These are phyloP conservation scores for Scomber scombrus DNA, from an alignment of 2,113 vertebrate species.

Conservation along the genomic window DNA sequence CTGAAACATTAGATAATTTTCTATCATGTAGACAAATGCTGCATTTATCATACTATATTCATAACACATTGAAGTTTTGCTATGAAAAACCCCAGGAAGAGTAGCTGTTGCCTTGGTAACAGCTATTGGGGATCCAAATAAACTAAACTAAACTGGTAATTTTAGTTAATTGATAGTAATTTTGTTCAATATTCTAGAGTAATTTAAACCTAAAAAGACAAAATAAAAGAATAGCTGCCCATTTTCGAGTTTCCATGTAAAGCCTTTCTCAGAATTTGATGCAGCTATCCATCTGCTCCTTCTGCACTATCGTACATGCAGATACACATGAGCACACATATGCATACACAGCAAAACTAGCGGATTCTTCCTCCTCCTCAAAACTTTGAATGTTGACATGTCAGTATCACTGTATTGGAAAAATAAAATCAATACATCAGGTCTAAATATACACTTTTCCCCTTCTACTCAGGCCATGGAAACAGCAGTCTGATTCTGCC, in stretches of 20 bases:
- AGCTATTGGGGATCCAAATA: no score
- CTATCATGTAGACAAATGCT: background rate
- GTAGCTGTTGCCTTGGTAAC: no score
- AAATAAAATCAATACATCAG: constrained; percentile 54
- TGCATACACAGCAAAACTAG: constrained; percentile 11
- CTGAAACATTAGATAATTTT: background rate
- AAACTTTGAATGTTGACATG: constrained; percentile 40
- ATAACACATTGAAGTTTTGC: background rate
- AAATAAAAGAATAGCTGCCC: background rate
- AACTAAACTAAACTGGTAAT: no score
- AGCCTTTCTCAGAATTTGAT: background rate
- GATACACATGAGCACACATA: constrained; percentile 13
- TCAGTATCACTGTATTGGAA: constrained; percentile 24
- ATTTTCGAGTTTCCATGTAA: background rate
- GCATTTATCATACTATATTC: background rate
- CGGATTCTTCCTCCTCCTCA: background rate
- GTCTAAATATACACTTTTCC: constrained; percentile 15
- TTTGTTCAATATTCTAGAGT: background rate
- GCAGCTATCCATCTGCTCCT: constrained; percentile 35
- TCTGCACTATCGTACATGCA: constrained; percentile 6
- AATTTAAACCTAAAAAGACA: background rate
- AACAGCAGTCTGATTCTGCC: constrained; percentile 23
- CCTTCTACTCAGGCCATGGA: background rate
- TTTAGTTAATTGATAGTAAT: no score
- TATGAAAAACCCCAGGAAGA: no score